Evolutionary conservation across 1,140 invertebrate species (phyloP).

Genomic region (Drosophila micromelanica): DNA sequence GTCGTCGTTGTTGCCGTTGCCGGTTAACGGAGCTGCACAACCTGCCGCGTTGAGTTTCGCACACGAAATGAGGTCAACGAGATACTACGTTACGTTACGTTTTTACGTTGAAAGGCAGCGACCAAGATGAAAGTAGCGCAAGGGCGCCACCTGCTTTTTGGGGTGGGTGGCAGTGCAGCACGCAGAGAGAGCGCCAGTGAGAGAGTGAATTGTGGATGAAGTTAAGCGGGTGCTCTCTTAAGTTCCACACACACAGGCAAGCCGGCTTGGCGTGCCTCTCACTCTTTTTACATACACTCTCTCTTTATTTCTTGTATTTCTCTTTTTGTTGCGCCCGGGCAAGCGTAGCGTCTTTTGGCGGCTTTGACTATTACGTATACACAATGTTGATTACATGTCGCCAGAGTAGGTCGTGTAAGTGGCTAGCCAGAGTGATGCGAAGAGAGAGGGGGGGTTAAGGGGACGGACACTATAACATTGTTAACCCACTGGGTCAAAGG

Average conservation of each 20-base stretch:
- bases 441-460: slow-evolving; percentile 5
- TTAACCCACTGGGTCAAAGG: slow-evolving; percentile 51
- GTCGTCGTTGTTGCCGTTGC: slow-evolving; percentile 3
- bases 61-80: slow-evolving; percentile 84
- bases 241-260: slow-evolving; percentile 35
- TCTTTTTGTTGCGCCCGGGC: slow-evolving; percentile 25
- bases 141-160: slow-evolving; percentile 70
- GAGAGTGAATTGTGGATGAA: not conserved
- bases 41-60: slow-evolving; percentile 81
- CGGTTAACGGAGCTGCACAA: slow-evolving; percentile 63
- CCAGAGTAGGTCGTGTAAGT: slow-evolving; percentile 45
- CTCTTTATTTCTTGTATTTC: slow-evolving; percentile 1
- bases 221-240: slow-evolving; percentile 23
- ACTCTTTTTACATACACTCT: not conserved
- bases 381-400: slow-evolving; percentile 69
- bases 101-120: slow-evolving; percentile 40
- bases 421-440: not conserved
- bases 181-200: slow-evolving; percentile 4
- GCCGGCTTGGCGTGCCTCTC: slow-evolving; percentile 33
- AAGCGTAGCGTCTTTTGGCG: slow-evolving; percentile 33
- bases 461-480: not conserved
- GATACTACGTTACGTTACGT: slow-evolving; percentile 76
- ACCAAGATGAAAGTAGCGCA: slow-evolving; percentile 70
- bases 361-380: slow-evolving; percentile 55
- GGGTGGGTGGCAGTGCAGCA: slow-evolving; percentile 52